Base-by-base conservation (phyloP, 2,797 vertebrate genomes). In the Oryzias dopingdopingensis region DNA sequence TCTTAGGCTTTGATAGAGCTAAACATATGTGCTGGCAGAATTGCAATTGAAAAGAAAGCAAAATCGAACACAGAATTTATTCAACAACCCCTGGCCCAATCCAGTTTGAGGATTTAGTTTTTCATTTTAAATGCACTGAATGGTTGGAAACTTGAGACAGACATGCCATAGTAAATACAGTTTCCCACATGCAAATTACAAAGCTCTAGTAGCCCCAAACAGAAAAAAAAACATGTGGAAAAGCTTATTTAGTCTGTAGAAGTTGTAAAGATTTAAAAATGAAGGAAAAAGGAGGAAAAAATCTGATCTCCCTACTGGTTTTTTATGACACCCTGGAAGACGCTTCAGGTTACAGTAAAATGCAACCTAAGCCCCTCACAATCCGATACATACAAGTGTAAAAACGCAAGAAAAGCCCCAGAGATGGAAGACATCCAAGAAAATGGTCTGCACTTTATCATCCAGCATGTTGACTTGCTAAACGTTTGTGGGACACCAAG, bases 321-420 rank as follows among this genome's bases (percentile, higher is more conserved):
- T 90, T 89, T 88, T 79, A 88, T 81, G 61, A 66, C 44, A 44
- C 49, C 72, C 17, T 13, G 62, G 75, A 80, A 83, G 81, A 84
- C 70, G 89, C 81, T 88, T 68, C 54, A 65, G 86, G 86, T 85
- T 65, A 86, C 83, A 41, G 73, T 90, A 78, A 90, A 90, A 81
- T 41, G 61, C 37, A 81, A 44, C 45, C 49, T 4, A 42, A 37
- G 48, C 55, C 59, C 64, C 47, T 75, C 52, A 71, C 56, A 54
- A 37, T 12, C 12, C 45, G 32, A 69, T 41, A 20, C 37, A 47
- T 47, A 32, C 24, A 74, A 59, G 18, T 37, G 16, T 41, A 58
- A 4, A n/a, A 48, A 56, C 42, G 67, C 52, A 46, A 49, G 42
- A 43, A 60, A 66, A 24, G 53, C 24, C 56, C 41, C 16, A 55